phyloP scores from a whole-genome alignment of 2,888 invertebrate genomes.

The Melipona beecheii region DNA sequence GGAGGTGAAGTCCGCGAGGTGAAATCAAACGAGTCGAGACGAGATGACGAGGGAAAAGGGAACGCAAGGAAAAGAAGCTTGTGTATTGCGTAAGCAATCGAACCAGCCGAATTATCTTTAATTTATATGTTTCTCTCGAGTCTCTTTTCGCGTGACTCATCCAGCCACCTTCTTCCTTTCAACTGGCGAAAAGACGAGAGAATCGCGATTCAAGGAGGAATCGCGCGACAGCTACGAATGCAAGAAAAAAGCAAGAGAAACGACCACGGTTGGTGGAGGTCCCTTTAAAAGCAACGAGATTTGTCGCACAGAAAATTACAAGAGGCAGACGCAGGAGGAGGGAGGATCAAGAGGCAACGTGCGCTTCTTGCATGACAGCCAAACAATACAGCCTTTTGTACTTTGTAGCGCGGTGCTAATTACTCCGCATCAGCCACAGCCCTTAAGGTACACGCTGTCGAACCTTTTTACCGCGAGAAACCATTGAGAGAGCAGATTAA shows the following conservation, averaged over 20 bases:
- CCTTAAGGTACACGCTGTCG: slow-evolving; percentile 58
- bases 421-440: slow-evolving; percentile 68
- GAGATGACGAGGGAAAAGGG: slow-evolving; percentile 24
- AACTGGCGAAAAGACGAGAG: background rate
- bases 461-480: slow-evolving; percentile 57
- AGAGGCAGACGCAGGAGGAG: slow-evolving; percentile 21
- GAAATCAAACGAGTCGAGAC: background rate
- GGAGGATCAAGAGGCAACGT: background rate
- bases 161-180: background rate
- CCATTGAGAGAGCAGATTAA: slow-evolving; percentile 62
- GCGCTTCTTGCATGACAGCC: slow-evolving; percentile 39
- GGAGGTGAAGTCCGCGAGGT: slow-evolving; percentile 13
- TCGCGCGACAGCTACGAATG: slow-evolving; percentile 6
- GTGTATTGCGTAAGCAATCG: slow-evolving; percentile 41
- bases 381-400: slow-evolving; percentile 72
- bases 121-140: slow-evolving; percentile 10
- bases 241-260: background rate
- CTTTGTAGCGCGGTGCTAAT: slow-evolving; percentile 76
- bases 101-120: slow-evolving; percentile 38
- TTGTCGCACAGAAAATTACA: slow-evolving; percentile 71
- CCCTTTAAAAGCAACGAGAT: slow-evolving; percentile 70
- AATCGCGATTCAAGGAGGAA: background rate
- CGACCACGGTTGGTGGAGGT: background rate
- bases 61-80: background rate
- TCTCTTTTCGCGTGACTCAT: too few relatives aligned